Evolutionary conservation across 2,888 invertebrate species (phyloP), one percentile per base, ranked within the genome.

Genomic region (Zelleria hepariella): DNA sequence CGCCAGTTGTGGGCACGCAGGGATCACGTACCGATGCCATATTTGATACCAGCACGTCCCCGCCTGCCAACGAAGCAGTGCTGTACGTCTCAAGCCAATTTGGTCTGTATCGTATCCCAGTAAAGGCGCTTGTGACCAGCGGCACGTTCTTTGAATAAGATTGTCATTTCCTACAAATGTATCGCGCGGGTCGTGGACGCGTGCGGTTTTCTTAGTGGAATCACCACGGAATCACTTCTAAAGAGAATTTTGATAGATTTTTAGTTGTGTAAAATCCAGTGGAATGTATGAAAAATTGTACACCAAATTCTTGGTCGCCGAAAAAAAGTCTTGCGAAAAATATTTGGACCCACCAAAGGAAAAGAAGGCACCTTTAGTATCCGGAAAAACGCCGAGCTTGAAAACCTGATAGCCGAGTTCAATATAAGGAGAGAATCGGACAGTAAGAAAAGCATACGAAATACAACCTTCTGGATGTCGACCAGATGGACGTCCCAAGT

Each of bases 41-140:
- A 56, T 56, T 56, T 27, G 55, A 56, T 32, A 56, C 55, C 6
- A 21, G 18, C 55, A 56, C 55, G 55, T 56, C 18, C 26, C 15
- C 5, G 15, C 18, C 42, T 2, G 18, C 21, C 27, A 26, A 27
- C 18, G 18, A 3, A 15, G 23, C 21, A 5, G 21, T 2, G 23
- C 25, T 6, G 53, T 8, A 5, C 15, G 6, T n/a, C 23, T n/a
- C 25, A 25, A 53, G 10, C 23, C 53, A 53, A 24, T 15, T 2
- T n/a, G 4, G 15, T 10, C 21, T 15, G 1, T 53, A 24, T 5
- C 25, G 24, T 10, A 6, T 15, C 4, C 24, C 15, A 42, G 15
- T 53, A 53, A 24, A 53, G 7, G 15, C n/a, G 25, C 2, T 8
- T 3, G 5, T 23, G 0, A 21, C 5, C 21, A 53, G 10, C 23